Base-by-base conservation (phyloP, 2,888 invertebrate species). In the Ernsta delagoae region DNA sequence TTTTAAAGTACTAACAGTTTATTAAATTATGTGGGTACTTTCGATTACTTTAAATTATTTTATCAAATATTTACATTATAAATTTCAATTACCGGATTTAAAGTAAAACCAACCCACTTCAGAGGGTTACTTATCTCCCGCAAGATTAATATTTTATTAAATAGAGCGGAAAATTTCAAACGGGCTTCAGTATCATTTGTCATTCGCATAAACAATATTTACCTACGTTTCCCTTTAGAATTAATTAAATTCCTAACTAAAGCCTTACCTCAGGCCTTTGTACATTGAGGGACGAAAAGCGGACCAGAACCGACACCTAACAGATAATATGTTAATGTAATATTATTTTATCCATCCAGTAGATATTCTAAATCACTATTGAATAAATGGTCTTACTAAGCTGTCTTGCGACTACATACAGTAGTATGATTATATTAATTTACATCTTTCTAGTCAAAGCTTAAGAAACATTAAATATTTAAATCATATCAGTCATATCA, bases 171-270 rank as follows among this genome's bases (percentile, higher is more conserved):
- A 34, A 34, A 57, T 39, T 36, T 12, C n/a, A 57, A 68, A 50
- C 54, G 24, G 56, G 36, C 24, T 61, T 62, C 34, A 9, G 12
- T 9, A 34, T 41, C 12, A 59, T 80, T 81, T 79, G 78, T 82
- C 79, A 79, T 77, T 76, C 63, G 71, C 74, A 74, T 75, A 70
- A 81, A 77, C 80, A 79, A 79, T 82, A 83, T 83, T 83, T 82
- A 79, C 78, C 66, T 72, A 76, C 77, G 76, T 78, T 82, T 81
- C 79, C 79, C 80, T 79, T 84, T 83, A 78, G 81, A 79, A 85
- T 86, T 89, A 88, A 88, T 88, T 86, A 84, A 86, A 86, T 87
- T 86, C 80, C 79, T 83, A 83, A 80, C 77, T 79, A 74, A 74
- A 70, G 61, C 77, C 73, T 75, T 67, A 41, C 43, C 12, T 39